Percentiles rank a stretch among this genome's conserved stretches.
phyloP scores from a whole-genome alignment of 2,797 vertebrate genomes.

The Sciaenops ocellatus region DNA sequence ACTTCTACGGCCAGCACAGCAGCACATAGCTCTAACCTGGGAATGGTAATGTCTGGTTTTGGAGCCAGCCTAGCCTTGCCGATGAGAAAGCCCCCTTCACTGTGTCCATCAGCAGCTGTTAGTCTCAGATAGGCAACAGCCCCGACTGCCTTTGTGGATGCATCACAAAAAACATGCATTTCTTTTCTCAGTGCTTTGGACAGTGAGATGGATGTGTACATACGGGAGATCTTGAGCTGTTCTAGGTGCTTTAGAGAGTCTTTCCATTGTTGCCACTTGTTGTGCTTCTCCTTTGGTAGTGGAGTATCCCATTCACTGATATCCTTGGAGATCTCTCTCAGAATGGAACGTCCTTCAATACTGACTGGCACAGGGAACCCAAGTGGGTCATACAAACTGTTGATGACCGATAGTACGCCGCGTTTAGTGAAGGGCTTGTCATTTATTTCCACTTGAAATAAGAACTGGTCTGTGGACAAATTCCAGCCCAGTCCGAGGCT shows the following conservation, averaged over 20 bases:
- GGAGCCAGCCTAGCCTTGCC: conserved; percentile 23
- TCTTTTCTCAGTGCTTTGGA: conserved; percentile 4
- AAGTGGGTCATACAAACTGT: conserved; percentile 17
- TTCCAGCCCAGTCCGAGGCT: conserved; percentile 29
- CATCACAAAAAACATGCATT: conserved; percentile 13
- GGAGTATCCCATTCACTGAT: conserved; percentile 5
- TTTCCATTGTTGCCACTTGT: conserved; percentile 20
- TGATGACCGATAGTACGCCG: conserved; percentile 20
- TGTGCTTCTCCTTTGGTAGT: conserved; percentile 3
- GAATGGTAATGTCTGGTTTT: conserved; percentile 28
- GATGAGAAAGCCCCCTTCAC: conserved; percentile 15
- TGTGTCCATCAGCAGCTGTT: background rate
- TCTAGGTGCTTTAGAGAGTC: conserved; percentile 4
- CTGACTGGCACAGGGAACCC: conserved; percentile 5
- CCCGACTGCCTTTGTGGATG: background rate
- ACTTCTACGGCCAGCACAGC: conserved; percentile 20
- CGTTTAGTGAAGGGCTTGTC: conserved; percentile 17
- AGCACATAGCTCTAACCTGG: conserved; percentile 18
- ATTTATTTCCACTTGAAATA: background rate
- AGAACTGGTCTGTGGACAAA: background rate
- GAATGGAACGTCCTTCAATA: background rate
- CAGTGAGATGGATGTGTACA: background rate
- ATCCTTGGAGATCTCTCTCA: background rate
- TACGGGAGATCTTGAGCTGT: background rate
- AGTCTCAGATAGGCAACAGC: conserved; percentile 10